These are phyloP conservation scores for Clarias macrocephalus DNA, from an alignment of 2,113 vertebrate genomes.

Conservation along the genomic window DNA sequence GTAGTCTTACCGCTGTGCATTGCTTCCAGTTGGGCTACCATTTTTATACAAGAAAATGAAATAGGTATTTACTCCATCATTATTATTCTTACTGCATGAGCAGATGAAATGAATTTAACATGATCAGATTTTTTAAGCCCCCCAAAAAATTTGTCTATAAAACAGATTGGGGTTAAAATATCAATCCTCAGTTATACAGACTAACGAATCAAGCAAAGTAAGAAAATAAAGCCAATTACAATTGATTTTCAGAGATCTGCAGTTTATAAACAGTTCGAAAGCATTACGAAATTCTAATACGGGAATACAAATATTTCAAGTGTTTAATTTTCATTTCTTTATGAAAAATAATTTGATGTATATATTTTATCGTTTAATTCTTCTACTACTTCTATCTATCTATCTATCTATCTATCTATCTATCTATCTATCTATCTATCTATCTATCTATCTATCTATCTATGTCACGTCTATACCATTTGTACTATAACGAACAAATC, in stretches of 20 bases:
- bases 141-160: conserved; percentile 43
- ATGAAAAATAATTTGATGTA: not conserved
- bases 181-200: conserved; percentile 39
- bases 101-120: conserved; percentile 20
- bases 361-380: not conserved
- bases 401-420: not conserved
- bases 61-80: conserved; percentile 40
- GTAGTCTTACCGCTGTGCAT: conserved; percentile 74
- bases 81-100: conserved; percentile 27
- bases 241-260: conserved; percentile 12
- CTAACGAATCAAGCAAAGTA: conserved; percentile 30
- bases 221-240: conserved; percentile 14
- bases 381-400: not conserved
- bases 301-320: not conserved
- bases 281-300: not conserved
- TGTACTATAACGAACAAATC: not conserved
- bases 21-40: conserved; percentile 80
- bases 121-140: not conserved
- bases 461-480: not conserved
- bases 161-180: conserved; percentile 47
- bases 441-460: not conserved
- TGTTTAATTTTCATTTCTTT: not conserved
- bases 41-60: conserved; percentile 50
- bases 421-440: not conserved
- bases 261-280: not conserved